A percentile compares a stretch with the other conserved stretches of the same genome.
Conservation (phyloP, 2,797 vertebrate species). For the Xiphorhynchus erythropygius region DNA sequence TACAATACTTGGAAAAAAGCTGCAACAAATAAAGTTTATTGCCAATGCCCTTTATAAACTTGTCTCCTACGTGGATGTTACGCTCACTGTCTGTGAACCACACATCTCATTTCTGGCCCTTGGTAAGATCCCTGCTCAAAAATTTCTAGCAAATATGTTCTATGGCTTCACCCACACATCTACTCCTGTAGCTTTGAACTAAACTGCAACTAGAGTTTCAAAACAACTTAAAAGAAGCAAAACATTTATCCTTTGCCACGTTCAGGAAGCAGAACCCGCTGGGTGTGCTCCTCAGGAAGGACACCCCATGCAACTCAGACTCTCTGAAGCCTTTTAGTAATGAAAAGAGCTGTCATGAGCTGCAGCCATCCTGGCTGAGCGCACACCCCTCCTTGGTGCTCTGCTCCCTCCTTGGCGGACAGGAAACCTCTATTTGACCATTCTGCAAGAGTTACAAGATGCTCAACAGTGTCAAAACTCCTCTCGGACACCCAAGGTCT, state of each 20-base stretch:
- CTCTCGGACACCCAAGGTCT: neutral
- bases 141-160: conserved; percentile 73
- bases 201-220: conserved; percentile 54
- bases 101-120: conserved; percentile 76
- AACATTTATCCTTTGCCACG: conserved; percentile 34
- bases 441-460: neutral
- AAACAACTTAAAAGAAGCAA: conserved; percentile 50
- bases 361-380: neutral
- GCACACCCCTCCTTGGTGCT: conserved; percentile 43
- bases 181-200: conserved; percentile 52
- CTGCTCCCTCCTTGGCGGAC: neutral
- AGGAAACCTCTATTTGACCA: neutral
- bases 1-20: conserved; percentile 87
- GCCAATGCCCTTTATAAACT: conserved; percentile 92
- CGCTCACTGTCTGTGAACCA: conserved; percentile 70
- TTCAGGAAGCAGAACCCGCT: neutral
- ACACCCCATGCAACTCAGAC: neutral
- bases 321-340: neutral
- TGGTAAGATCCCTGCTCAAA: conserved; percentile 77
- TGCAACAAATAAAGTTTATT: conserved; percentile 95
- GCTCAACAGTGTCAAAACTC: conserved; percentile 23
- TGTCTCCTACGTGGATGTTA: conserved; percentile 54
- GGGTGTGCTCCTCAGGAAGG: neutral
- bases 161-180: conserved; percentile 80
- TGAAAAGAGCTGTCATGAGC: neutral